Conservation (phyloP, 1,140 invertebrate species). For the Brachionus koreanus region DNA sequence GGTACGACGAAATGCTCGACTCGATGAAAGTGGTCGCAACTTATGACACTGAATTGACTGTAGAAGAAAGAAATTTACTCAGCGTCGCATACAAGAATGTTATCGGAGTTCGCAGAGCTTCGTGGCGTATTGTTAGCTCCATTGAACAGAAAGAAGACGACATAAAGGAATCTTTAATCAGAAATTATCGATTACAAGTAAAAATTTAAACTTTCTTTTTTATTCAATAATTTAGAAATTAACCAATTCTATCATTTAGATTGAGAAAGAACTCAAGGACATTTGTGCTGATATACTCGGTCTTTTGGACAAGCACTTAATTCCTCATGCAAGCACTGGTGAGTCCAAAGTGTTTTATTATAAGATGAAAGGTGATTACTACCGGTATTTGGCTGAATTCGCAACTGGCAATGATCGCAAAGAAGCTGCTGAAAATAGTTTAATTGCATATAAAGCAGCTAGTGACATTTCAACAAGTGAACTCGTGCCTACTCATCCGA, state of each 20-base stretch:
- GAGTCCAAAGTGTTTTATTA: conserved; percentile 97
- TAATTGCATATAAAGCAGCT: conserved; percentile 92
- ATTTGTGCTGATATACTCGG: conserved; percentile 92
- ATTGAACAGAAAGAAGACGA: conserved; percentile 81
- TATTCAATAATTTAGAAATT: too few species aligned
- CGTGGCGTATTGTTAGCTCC: conserved; percentile 96
- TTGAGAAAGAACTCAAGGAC: conserved; percentile 72
- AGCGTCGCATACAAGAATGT: conserved; percentile 99
- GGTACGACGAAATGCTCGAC: conserved; percentile 60
- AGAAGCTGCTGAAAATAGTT: conserved; percentile 87
- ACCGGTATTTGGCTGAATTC: conserved; percentile 93
- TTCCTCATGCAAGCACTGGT: conserved; percentile 80
- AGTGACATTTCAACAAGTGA: conserved; percentile 93
- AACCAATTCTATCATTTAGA: too few species aligned
- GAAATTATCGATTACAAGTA: conserved; percentile 75
- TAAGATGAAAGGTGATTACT: conserved; percentile 85
- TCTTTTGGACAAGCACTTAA: conserved; percentile 80
- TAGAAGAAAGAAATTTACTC: conserved; percentile 93
- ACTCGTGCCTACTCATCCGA: conserved; percentile 89
- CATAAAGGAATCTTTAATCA: conserved; percentile 96
- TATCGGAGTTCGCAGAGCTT: conserved; percentile 89
- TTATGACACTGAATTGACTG: conserved; percentile 83
- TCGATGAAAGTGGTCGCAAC: conserved; percentile 66
- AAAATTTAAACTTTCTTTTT: too few species aligned
- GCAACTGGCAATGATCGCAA: conserved; percentile 86